Conservation (phyloP, 2,113 vertebrate genomes). For the Vidua macroura region DNA sequence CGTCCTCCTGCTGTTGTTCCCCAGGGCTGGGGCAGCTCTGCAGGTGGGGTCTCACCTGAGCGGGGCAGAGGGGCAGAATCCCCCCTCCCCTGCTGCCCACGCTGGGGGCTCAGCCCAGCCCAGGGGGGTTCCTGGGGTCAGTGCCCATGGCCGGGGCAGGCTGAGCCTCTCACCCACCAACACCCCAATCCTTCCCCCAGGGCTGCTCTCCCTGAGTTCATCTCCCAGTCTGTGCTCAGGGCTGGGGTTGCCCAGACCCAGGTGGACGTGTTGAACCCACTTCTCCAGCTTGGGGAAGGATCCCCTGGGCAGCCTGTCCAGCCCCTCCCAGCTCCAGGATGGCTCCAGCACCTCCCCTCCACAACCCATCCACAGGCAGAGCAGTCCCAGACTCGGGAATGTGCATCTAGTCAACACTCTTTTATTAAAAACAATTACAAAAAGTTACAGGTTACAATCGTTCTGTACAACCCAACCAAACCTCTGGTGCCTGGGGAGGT, state of each 20-base stretch:
- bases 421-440: conserved; percentile 71
- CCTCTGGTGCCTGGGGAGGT: neutral
- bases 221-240: neutral
- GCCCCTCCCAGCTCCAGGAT: neutral
- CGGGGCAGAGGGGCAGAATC: neutral
- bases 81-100: neutral
- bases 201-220: neutral
- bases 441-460: conserved; percentile 52
- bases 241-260: neutral
- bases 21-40: neutral
- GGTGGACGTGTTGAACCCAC: fast-evolving
- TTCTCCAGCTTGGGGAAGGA: neutral
- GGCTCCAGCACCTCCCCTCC: neutral
- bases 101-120: neutral
- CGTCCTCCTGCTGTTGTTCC: neutral
- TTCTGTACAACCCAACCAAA: conserved; percentile 18
- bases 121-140: neutral
- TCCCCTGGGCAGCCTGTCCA: neutral
- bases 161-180: neutral
- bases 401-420: conserved; percentile 40
- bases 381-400: neutral
- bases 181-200: neutral
- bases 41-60: neutral
- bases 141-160: neutral
- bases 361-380: fast-evolving